Evolutionary conservation across 1,140 invertebrate genomes (phyloP).

Genomic region (Ladona fulva): DNA sequence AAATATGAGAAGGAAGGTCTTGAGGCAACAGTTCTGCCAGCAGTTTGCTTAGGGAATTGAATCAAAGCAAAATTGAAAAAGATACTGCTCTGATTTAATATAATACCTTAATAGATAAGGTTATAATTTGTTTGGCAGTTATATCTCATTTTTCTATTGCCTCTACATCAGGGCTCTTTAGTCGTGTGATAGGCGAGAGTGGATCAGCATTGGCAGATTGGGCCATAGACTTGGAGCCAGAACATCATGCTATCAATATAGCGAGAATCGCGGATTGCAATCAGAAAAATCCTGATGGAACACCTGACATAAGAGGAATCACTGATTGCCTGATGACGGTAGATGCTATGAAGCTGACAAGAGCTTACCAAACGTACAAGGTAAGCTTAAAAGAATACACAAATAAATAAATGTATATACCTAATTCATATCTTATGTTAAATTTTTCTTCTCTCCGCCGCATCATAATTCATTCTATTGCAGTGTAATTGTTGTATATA

Average conservation of each 20-base stretch:
- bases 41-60: no score
- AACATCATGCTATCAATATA: conserved; percentile 29
- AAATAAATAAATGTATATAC: neutral
- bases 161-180: conserved; percentile 23
- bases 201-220: conserved; percentile 32
- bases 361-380: neutral
- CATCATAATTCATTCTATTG: neutral
- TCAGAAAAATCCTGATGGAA: neutral
- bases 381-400: no score
- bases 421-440: neutral
- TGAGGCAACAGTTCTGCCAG: no score
- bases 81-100: no score
- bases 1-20: no score
- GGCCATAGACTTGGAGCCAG: conserved; percentile 32
- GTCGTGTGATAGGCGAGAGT: conserved; percentile 29
- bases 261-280: conserved; percentile 31
- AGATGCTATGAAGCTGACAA: neutral
- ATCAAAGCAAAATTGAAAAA: no score
- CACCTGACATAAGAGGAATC: neutral
- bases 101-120: no score
- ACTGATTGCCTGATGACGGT: neutral
- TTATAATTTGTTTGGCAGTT: neutral
- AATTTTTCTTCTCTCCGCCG: neutral
- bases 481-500: neutral
- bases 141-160: neutral